A percentile compares a stretch with the other conserved stretches of the same genome.
Conservation (phyloP, 2,888 invertebrate genomes). For the Pollenia griseotomentosa region DNA sequence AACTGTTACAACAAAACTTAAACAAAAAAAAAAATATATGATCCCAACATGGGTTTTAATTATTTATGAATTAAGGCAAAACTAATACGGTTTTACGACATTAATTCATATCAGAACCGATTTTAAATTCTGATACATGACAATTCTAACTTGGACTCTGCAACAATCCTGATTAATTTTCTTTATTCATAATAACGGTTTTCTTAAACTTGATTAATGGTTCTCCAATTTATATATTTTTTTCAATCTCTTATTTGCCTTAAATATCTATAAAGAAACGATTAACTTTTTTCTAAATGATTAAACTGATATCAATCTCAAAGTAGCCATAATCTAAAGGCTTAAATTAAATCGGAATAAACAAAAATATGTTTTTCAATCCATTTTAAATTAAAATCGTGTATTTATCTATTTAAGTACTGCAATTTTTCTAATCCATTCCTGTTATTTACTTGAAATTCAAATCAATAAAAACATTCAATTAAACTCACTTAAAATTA, state of each 20-base stretch:
- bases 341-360: slow-evolving; percentile 6
- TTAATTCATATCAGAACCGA: too few species aligned
- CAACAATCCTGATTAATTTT: too few species aligned
- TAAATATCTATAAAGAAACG: not conserved
- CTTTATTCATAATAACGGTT: too few species aligned
- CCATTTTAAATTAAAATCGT: not conserved
- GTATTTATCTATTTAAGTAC: not conserved
- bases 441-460: slow-evolving; percentile 38
- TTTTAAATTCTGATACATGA: too few species aligned
- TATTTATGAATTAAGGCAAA: too few species aligned
- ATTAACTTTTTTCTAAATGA: slow-evolving; percentile 13
- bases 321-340: slow-evolving; percentile 8
- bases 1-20: too few species aligned
- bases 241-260: slow-evolving; percentile 4
- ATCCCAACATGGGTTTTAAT: too few species aligned
- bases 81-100: too few species aligned
- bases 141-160: too few species aligned
- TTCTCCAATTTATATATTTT: not conserved
- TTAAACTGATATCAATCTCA: slow-evolving; percentile 34
- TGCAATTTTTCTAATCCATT: slow-evolving; percentile 31
- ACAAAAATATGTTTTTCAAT: slow-evolving; percentile 2
- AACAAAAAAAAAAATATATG: too few species aligned
- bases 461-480: slow-evolving; percentile 57
- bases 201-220: too few species aligned
- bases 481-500: slow-evolving; percentile 48